phyloP scores from a whole-genome alignment of 2,888 invertebrate genomes.

The Luffia ferchaultella region DNA sequence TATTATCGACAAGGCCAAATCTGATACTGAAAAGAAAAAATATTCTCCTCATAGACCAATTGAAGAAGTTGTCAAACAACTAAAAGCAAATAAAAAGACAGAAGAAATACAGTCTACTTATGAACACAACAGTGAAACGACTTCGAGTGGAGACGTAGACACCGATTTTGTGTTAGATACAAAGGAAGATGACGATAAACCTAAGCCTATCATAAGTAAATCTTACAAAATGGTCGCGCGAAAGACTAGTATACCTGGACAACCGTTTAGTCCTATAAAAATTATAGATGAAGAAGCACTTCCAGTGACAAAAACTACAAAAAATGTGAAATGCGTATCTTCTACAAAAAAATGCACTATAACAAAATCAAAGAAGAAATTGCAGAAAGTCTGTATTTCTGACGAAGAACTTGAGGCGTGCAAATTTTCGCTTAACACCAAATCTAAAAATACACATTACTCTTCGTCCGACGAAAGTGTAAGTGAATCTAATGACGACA shows the following conservation, averaged over 20 bases:
- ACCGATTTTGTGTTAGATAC: conserved; percentile 13
- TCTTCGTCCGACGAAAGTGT: conserved; percentile 53
- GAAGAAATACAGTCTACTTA: conserved; percentile 34
- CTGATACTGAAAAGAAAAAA: conserved; percentile 51
- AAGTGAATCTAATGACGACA: conserved; percentile 54
- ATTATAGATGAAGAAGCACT: conserved; percentile 38
- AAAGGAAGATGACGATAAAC: conserved; percentile 35
- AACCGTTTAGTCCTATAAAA: conserved; percentile 54
- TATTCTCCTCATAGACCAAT: conserved; percentile 55
- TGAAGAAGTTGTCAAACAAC: conserved; percentile 55
- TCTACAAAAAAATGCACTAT: conserved; percentile 27
- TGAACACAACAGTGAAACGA: conserved; percentile 18
- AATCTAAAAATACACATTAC: conserved; percentile 29
- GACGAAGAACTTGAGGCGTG: conserved; percentile 52
- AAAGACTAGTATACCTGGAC: conserved; percentile 58
- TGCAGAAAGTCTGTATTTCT: conserved; percentile 34
- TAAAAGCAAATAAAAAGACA: conserved; percentile 48
- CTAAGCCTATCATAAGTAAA: conserved; percentile 53
- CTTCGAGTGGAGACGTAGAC: conserved; percentile 23
- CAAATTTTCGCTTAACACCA: conserved; percentile 47
- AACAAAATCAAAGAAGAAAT: conserved; percentile 33
- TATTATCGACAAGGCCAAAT: conserved; percentile 44
- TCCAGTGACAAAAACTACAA: conserved; percentile 6
- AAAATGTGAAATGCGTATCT: conserved; percentile 11
- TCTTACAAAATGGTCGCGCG: conserved; percentile 62